Percentiles rank a stretch among this genome's conserved stretches.
Conservation (phyloP, 2,888 invertebrate species). For the Caenorhabditis zanzibari region DNA sequence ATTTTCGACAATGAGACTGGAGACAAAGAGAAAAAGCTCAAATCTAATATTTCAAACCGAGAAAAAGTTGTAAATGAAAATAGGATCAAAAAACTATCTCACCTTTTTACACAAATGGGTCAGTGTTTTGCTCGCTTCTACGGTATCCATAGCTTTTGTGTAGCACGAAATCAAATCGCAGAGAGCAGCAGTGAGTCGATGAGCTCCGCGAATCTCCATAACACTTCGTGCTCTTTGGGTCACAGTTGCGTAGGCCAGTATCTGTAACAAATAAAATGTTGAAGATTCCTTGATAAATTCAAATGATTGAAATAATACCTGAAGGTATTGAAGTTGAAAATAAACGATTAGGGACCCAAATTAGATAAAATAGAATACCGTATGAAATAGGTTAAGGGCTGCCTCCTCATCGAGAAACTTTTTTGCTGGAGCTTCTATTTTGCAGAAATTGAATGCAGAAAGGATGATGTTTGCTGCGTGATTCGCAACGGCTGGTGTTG, state of each 20-base stretch:
- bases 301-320: neutral
- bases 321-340: neutral
- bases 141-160: constrained; percentile 34
- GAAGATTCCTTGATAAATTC: too few species aligned
- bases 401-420: constrained; percentile 58
- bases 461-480: constrained; percentile 65
- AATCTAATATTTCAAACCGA: too few species aligned
- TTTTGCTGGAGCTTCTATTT: constrained; percentile 44
- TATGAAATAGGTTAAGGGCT: constrained; percentile 43
- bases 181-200: constrained; percentile 46
- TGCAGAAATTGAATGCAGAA: constrained; percentile 49
- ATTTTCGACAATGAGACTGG: too few species aligned
- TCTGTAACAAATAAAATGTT: constrained; percentile 23
- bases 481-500: constrained; percentile 39
- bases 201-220: constrained; percentile 53
- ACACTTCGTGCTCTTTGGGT: constrained; percentile 28
- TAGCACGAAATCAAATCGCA: constrained; percentile 41
- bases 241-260: constrained; percentile 45
- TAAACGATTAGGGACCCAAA: too few species aligned
- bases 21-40: too few species aligned
- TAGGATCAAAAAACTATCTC: too few species aligned
- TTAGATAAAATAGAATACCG: constrained; percentile 11
- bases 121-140: constrained; percentile 34
- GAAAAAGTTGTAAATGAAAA: too few species aligned
- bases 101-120: constrained; percentile 49